Base-by-base conservation (phyloP, 2,888 invertebrate species). In the Caenorhabditis japonica region DNA sequence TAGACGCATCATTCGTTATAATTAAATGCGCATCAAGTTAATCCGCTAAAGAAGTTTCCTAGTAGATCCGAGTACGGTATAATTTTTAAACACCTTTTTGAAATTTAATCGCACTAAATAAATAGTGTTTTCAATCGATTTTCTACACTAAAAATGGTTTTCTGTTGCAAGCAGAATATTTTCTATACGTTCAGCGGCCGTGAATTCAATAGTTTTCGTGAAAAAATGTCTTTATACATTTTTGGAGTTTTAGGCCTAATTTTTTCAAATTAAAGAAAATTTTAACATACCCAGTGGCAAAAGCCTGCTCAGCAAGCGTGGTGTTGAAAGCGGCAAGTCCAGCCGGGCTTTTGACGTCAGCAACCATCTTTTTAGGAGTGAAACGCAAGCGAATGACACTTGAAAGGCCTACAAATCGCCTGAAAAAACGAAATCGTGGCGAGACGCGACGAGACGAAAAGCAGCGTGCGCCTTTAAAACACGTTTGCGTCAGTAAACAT, bases 301-400 rank as follows among this genome's bases (percentile, higher is more conserved):
- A 83, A 46, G 82, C 66, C 71, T 80, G 76, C 34, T 75, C 74
- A 53, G 78, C 75, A 53, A 84, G 79, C 10, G 76, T 71, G 51
- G 62, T 64, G 77, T 84, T 81, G 74, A 84, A 75, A 15, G 72
- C 75, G 51, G 70, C 76, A 59, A 77, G 77, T 66, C 78, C 79
- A 56, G 79, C 80, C 53, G 75, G 74, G 46, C 47, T 55, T 38
- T 68, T 62, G 17, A 66, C 66, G 61, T 73, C 73, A 56, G 44
- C 66, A 25, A 60, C 60, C 73, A 73, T 73, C 12, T 59, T 60
- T 62, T 46, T 38, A 46, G 60, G 49, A 51, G 49, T 52, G 62
- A 71, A 55, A 59, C 71, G 59, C 56, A 38, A 44, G 39, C 27
- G 61, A 71, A 55, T 71, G 61, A 71, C 27, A 10, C 10, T 41